Conservation (phyloP, 2,888 invertebrate genomes). For the Protodeltote pygarga region DNA sequence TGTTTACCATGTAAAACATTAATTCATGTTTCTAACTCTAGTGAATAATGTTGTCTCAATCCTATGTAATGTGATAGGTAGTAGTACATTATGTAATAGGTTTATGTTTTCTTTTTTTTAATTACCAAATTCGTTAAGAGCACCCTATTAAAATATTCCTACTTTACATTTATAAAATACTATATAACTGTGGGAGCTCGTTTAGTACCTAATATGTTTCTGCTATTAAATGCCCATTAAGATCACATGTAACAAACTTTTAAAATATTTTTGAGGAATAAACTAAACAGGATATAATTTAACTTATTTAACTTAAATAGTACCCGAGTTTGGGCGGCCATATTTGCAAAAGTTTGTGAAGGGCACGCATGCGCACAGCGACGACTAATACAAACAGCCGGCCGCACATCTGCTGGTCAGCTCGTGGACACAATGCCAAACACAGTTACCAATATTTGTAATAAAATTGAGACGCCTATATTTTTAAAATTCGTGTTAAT, state of each 20-base stretch:
- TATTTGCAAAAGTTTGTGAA: conserved; percentile 64
- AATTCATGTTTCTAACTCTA: too few species aligned
- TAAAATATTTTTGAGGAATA: conserved; percentile 1
- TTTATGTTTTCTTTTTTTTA: too few species aligned
- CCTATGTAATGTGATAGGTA: too few species aligned
- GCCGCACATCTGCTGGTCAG: conserved; percentile 86
- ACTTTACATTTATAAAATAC: too few species aligned
- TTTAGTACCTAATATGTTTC: neutral
- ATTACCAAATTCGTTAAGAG: too few species aligned
- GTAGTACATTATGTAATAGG: too few species aligned
- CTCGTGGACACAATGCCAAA: conserved; percentile 81
- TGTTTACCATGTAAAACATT: too few species aligned
- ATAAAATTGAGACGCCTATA: conserved; percentile 11
- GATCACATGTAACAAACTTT: neutral
- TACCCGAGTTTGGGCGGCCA: conserved; percentile 61
- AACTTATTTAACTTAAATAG: too few species aligned
- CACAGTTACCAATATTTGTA: conserved; percentile 50
- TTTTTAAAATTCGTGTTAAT: too few species aligned
- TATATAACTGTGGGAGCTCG: neutral
- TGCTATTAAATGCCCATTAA: neutral
- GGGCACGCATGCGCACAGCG: conserved; percentile 75
- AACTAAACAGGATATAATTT: conserved; percentile 16
- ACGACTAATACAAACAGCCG: conserved; percentile 76
- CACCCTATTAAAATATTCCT: too few species aligned
- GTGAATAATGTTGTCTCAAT: too few species aligned